These are phyloP conservation scores for Oikopleura dioica DNA, from an alignment of 23 tunicate species.

Conservation along the genomic window DNA sequence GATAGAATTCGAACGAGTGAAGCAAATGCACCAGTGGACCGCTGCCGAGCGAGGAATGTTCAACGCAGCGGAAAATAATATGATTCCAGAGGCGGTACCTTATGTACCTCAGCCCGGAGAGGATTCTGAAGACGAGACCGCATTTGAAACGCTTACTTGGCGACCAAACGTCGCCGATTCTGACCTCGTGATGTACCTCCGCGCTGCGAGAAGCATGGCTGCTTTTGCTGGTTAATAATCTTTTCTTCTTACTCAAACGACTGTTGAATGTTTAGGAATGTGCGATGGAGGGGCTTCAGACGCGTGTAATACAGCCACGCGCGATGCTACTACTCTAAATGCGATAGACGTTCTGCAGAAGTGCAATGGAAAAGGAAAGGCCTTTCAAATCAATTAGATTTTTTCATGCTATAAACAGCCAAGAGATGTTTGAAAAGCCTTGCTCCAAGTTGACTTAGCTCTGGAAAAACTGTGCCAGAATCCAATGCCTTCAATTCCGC, in stretches of 20 bases:
- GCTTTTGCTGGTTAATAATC: constrained; percentile 14
- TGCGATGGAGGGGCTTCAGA: constrained; percentile 82
- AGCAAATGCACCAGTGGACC: constrained; percentile 77
- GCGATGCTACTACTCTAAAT: constrained; percentile 5
- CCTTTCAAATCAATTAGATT: too few species aligned
- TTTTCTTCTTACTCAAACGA: constrained; percentile 27
- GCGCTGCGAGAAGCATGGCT: constrained; percentile 51
- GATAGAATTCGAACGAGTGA: constrained; percentile 22
- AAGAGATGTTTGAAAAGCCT: too few species aligned
- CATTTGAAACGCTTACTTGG: constrained; percentile 62
- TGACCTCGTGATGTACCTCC: constrained; percentile 53
- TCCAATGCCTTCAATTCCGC: constrained; percentile 7
- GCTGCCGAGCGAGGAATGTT: constrained; percentile 66
- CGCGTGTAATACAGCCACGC: constrained; percentile 1
- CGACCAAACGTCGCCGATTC: constrained; percentile 40
- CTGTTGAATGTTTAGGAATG: constrained; percentile 68
- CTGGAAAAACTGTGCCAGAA: neutral
- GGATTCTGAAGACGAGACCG: constrained; percentile 12
- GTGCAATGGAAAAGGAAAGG: constrained; percentile 4
- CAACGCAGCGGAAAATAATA: constrained; percentile 27
- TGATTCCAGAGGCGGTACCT: constrained; percentile 30
- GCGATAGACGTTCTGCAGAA: constrained; percentile 11
- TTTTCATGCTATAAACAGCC: too few species aligned
- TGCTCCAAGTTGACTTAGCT: constrained; percentile 3
- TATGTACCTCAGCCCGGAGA: constrained; percentile 2